These are phyloP conservation scores for Achlya flavicornis DNA, from an alignment of 2,888 invertebrate genomes.

Conservation along the genomic window DNA sequence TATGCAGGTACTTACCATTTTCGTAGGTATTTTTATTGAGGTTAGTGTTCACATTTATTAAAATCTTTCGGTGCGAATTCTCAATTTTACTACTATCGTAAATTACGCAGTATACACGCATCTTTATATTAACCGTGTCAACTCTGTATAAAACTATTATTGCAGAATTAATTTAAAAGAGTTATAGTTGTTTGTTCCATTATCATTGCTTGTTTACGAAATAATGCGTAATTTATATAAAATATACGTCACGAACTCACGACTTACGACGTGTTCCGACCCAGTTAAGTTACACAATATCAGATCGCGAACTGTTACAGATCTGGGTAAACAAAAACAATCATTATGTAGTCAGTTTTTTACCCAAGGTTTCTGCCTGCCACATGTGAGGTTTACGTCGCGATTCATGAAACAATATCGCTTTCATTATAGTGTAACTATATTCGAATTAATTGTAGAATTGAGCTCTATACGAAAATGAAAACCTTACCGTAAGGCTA, in stretches of 20 bases:
- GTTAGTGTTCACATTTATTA: too few relatives aligned
- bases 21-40: too few relatives aligned
- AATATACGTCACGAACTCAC: background rate
- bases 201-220: slow-evolving; percentile 32
- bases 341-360: background rate
- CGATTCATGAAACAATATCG: background rate
- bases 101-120: background rate
- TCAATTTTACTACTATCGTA: background rate
- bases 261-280: slow-evolving; percentile 59
- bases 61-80: too few relatives aligned
- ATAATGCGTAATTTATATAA: slow-evolving; percentile 32
- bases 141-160: too few relatives aligned
- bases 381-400: background rate
- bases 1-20: too few relatives aligned
- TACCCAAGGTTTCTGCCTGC: background rate
- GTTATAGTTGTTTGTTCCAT: too few relatives aligned
- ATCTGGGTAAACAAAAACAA: slow-evolving; percentile 9
- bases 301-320: slow-evolving; percentile 26
- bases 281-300: slow-evolving; percentile 52
- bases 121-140: too few relatives aligned
- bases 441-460: background rate
- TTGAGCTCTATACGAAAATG: background rate
- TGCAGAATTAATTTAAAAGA: too few relatives aligned
- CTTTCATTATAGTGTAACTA: slow-evolving; percentile 1
- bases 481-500: background rate